Conservation (phyloP, 2,113 vertebrate species). For the Labeo rohita region DNA sequence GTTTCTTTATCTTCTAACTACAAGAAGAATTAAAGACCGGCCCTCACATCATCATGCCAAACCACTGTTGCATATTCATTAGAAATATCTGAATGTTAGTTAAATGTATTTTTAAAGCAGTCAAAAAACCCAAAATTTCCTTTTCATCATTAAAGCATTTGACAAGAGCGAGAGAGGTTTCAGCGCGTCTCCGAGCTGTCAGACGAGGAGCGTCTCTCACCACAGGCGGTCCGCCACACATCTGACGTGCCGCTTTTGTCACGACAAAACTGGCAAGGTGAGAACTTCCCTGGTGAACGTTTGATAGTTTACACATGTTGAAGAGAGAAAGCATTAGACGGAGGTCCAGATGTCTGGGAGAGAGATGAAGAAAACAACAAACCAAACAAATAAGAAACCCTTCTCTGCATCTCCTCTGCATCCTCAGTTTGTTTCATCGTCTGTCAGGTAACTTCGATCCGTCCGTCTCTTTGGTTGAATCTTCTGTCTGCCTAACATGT, state of each 20-base stretch:
- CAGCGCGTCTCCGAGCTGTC: conserved; percentile 61
- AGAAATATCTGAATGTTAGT: conserved; percentile 53
- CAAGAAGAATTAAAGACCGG: neutral
- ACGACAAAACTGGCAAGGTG: conserved; percentile 65
- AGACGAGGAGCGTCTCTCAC: conserved; percentile 32
- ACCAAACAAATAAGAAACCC: conserved; percentile 12
- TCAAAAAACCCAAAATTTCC: conserved; percentile 44
- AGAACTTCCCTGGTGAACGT: conserved; percentile 44
- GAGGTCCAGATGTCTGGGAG: neutral
- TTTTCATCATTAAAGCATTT: conserved; percentile 49
- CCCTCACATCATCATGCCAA: neutral
- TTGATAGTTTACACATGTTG: conserved; percentile 16
- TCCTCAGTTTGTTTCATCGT: neutral
- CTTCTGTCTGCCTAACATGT: neutral
- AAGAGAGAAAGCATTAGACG: conserved; percentile 6
- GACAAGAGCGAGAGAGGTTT: conserved; percentile 57
- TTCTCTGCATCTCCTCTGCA: neutral
- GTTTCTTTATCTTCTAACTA: neutral
- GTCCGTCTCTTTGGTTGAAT: neutral
- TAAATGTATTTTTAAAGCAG: conserved; percentile 15
- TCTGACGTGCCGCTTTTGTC: conserved; percentile 61
- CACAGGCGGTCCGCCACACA: conserved; percentile 64
- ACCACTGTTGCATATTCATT: conserved; percentile 43
- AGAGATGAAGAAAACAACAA: conserved; percentile 24
- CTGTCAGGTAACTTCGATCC: neutral